Base-by-base conservation (phyloP, 2,888 invertebrate species). In the Steinernema hermaphroditum region DNA sequence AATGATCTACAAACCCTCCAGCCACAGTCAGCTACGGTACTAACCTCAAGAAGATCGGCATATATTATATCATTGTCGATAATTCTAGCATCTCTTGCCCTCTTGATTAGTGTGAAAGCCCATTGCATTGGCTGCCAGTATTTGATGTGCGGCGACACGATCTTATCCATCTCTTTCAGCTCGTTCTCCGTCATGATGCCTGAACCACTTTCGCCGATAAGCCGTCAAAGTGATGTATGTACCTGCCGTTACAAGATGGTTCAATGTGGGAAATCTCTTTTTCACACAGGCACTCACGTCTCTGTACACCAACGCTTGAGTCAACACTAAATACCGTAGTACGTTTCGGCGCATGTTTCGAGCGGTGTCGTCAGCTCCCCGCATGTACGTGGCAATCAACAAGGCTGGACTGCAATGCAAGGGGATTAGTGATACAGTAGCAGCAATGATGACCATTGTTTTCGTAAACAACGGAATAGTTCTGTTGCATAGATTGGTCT, bases 111-210 rank as follows among this genome's bases (percentile, higher is more conserved):
- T 24, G 70, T 37, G 68, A 81, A 79, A 4, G 75, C 78, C 85
- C 85, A 85, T 24, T 85, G 78, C 80, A 81, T 80, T n/a, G 82
- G 81, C 27, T 80, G 81, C 84, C 84, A 85, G 72, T 85, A 85
- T 72, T 84, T 85, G 27, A 75, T 72, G 69, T 85, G 81, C 8
- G 81, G 80, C 34, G 81, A 81, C 8, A 74, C 75, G 24, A 85
- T 78, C 29, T 77, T 71, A 16, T 85, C 83, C 49, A 82, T 83
- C 62, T 83, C 83, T n/a, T 76, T 75, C 73, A 84, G 72, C 70
- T 85, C 85, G 32, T 76, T 76, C 50, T 81, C 78, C 1, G 83
- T 82, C 85, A 85, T 84, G 34, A 85, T 72, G 12, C 83, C 83
- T 70, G 14, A 49, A 70, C 19, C n/a, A 37, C 4, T 4, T 37